These are phyloP conservation scores for Motacilla tschutschensis DNA, from an alignment of 2,113 vertebrate species.

Conservation along the genomic window DNA sequence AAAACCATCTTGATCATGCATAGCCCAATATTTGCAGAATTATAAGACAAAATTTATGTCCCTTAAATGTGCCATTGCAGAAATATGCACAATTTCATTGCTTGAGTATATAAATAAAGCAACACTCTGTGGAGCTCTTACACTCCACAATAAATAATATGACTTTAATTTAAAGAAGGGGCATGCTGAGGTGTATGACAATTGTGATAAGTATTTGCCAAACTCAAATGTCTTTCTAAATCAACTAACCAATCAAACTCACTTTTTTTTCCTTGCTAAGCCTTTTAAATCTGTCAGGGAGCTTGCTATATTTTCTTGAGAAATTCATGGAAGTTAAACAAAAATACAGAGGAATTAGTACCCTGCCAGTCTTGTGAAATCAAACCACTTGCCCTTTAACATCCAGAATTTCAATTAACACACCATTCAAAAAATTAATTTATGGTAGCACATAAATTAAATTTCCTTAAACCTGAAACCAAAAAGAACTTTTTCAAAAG, in stretches of 20 bases:
- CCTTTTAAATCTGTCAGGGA: background rate
- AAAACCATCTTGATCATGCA: background rate
- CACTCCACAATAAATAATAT: background rate
- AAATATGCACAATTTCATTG: background rate
- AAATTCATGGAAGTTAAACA: background rate
- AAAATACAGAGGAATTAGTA: background rate
- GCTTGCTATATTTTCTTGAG: background rate
- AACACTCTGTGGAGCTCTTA: background rate
- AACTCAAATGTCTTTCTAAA: background rate
- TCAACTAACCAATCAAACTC: fast-evolving
- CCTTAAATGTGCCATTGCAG: background rate
- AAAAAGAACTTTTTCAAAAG: background rate
- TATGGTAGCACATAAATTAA: background rate
- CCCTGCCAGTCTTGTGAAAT: background rate
- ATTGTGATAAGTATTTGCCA: background rate
- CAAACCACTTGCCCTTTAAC: background rate
- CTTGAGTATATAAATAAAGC: background rate
- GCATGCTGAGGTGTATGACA: background rate
- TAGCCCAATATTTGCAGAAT: background rate
- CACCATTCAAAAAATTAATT: background rate
- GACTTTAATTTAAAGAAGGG: background rate
- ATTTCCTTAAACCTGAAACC: background rate
- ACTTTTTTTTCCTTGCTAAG: background rate
- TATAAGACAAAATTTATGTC: background rate
- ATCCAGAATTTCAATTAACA: background rate